Conservation (phyloP, 2,888 invertebrate genomes). For the Rhamnusium bicolor region DNA sequence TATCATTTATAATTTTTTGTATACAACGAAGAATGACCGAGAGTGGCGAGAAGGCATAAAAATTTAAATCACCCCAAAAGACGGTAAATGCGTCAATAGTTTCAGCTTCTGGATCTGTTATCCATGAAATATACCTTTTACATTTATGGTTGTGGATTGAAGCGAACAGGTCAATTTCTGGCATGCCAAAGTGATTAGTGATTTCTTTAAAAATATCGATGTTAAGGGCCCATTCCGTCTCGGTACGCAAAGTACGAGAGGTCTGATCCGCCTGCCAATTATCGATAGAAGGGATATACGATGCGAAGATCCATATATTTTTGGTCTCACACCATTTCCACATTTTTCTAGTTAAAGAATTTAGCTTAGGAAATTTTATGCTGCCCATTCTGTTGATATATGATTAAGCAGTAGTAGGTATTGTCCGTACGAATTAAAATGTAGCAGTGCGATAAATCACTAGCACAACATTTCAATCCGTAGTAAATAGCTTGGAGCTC, state of each 20-base stretch:
- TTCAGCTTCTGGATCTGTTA: background rate
- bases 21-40: background rate
- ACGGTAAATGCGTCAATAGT: background rate
- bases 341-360: background rate
- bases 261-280: background rate
- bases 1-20: background rate
- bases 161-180: background rate
- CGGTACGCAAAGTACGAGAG: background rate
- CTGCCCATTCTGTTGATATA: conserved; percentile 2
- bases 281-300: background rate
- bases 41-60: background rate
- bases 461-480: conserved; percentile 50
- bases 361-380: background rate
- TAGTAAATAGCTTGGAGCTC: conserved; percentile 50
- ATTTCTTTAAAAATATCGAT: background rate
- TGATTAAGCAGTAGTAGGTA: conserved; percentile 35
- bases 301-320: background rate
- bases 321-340: conserved; percentile 8
- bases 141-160: background rate
- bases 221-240: background rate
- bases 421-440: conserved; percentile 51
- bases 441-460: conserved; percentile 33
- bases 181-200: background rate
- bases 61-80: background rate
- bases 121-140: background rate